These are phyloP conservation scores for Aurelia aurita DNA, from an alignment of 30 jellyfish, hydroid and myxozoan genomes.

Conservation along the genomic window DNA sequence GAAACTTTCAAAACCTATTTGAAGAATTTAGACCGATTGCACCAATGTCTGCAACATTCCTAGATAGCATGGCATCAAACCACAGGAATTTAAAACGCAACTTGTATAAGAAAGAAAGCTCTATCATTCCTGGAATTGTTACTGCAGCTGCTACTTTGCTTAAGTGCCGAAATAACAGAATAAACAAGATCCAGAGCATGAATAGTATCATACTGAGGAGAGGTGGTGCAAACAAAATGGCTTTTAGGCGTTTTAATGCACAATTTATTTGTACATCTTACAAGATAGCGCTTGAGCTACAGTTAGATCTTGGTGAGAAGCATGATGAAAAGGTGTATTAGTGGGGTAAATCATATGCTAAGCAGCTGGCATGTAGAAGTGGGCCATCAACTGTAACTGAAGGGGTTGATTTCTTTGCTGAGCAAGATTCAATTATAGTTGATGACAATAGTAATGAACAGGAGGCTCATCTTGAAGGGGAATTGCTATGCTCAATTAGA, in stretches of 20 bases:
- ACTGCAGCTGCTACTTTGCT: not conserved
- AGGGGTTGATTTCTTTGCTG: not conserved
- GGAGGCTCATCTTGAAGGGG: too few species aligned
- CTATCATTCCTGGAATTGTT: not conserved
- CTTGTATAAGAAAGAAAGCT: not conserved
- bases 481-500: too few species aligned
- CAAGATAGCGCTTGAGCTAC: not conserved
- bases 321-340: not conserved
- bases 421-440: too few species aligned
- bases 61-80: not conserved
- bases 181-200: not conserved
- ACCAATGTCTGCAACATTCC: not conserved
- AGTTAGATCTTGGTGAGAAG: not conserved
- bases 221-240: slow-evolving; percentile 16
- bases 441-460: too few species aligned
- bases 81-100: not conserved
- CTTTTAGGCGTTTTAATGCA: not conserved
- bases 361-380: not conserved
- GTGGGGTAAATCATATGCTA: not conserved
- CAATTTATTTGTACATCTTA: not conserved
- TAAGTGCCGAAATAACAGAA: not conserved
- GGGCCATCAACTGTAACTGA: not conserved
- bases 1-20: too few species aligned
- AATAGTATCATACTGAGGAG: not conserved
- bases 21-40: too few species aligned